Evolutionary conservation across 2,888 invertebrate genomes (phyloP).

Genomic region (Rhogogaster chlorosoma): DNA sequence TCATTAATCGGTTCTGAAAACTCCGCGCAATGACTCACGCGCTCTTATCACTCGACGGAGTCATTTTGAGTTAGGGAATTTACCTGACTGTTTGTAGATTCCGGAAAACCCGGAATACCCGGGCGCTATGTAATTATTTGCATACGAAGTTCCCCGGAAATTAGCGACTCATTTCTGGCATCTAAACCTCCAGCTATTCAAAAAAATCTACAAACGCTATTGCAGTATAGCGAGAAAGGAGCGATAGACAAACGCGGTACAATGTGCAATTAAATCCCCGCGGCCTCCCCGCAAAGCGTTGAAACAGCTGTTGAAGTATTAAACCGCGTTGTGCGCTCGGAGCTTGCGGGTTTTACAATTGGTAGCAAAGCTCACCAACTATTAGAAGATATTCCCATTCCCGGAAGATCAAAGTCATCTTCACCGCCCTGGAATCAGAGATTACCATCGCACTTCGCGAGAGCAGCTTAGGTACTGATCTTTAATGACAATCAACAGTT

Average conservation of each 20-base stretch:
- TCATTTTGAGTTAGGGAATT: too few species aligned
- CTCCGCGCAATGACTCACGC: too few species aligned
- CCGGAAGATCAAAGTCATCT: constrained; percentile 48
- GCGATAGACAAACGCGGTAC: background rate
- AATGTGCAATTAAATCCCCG: constrained; percentile 29
- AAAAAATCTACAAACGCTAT: too few species aligned
- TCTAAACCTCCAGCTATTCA: background rate
- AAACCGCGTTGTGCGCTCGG: background rate
- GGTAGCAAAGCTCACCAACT: constrained; percentile 47
- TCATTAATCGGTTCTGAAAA: too few species aligned
- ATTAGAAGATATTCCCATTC: constrained; percentile 46
- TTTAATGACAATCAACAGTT: constrained; percentile 49
- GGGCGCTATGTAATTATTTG: background rate
- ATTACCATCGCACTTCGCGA: constrained; percentile 29
- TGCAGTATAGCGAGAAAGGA: background rate
- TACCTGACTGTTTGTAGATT: background rate
- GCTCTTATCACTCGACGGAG: too few species aligned
- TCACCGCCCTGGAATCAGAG: constrained; percentile 43
- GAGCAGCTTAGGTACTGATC: constrained; percentile 24
- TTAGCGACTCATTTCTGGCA: background rate
- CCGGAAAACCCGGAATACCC: background rate
- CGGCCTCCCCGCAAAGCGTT: background rate
- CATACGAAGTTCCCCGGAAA: too few species aligned
- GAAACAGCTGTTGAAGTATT: background rate
- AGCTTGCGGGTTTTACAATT: constrained; percentile 23